Evolutionary conservation across 2,888 invertebrate genomes (phyloP).

Genomic region (Plagodis pulveraria): DNA sequence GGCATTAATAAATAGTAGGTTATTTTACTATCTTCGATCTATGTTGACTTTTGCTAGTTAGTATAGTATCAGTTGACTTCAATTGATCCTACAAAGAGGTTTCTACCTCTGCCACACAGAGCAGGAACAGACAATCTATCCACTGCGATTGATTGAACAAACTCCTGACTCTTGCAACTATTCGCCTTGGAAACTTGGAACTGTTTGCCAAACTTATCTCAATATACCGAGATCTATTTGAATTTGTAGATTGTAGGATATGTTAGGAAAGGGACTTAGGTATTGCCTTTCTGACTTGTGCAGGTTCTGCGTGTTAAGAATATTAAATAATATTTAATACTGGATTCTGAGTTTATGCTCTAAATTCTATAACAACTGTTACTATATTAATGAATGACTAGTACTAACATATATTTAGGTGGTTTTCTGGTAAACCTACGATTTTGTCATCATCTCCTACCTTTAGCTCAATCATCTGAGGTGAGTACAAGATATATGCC

Average conservation of each 20-base stretch:
- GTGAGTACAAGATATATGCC: no score
- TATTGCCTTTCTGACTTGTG: slow-evolving; percentile 13
- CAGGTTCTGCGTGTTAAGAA: not conserved
- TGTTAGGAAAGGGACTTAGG: slow-evolving; percentile 8
- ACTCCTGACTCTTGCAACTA: slow-evolving; percentile 51
- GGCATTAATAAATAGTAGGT: no score
- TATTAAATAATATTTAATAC: no score
- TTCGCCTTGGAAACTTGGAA: slow-evolving; percentile 44
- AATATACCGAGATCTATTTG: slow-evolving; percentile 44
- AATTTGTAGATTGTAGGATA: slow-evolving; percentile 38
- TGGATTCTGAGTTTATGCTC: no score
- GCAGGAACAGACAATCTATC: slow-evolving; percentile 18
- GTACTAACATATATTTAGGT: no score
- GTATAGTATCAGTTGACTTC: not conserved
- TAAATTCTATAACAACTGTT: no score
- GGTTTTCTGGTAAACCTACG: no score
- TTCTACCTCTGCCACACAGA: not conserved
- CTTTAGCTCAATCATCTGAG: no score
- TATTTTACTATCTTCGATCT: no score
- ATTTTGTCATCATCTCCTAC: no score
- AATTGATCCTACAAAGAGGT: not conserved
- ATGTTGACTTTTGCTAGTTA: not conserved
- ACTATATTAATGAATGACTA: no score
- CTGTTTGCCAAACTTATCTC: slow-evolving; percentile 56
- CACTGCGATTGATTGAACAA: slow-evolving; percentile 60